These are phyloP conservation scores for Tetragonula clypearis DNA, from an alignment of 1,140 invertebrate genomes.

Conservation along the genomic window DNA sequence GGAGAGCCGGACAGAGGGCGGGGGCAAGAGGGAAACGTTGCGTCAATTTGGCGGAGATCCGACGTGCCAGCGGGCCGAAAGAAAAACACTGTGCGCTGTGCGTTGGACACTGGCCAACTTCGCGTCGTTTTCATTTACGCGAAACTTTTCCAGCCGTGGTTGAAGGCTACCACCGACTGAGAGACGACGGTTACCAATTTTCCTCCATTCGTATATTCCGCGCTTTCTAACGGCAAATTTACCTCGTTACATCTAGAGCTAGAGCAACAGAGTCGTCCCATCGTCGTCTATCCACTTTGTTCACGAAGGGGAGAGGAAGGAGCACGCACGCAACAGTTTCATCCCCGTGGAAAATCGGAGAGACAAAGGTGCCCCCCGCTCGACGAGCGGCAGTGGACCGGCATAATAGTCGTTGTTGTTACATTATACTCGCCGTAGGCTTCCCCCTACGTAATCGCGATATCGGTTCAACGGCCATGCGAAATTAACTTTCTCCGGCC, in stretches of 20 bases:
- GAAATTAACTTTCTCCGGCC: slow-evolving; percentile 78
- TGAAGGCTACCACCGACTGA: not conserved
- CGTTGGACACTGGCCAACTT: slow-evolving; percentile 35
- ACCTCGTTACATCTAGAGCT: not conserved
- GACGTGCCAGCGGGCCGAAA: slow-evolving; percentile 22
- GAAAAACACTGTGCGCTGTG: slow-evolving; percentile 7
- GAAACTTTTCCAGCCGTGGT: slow-evolving; percentile 28
- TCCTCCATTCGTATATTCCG: not conserved
- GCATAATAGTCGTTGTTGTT: slow-evolving; percentile 54
- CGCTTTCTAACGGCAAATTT: slow-evolving; percentile 22
- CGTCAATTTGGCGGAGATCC: slow-evolving; percentile 41
- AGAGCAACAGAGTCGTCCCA: too few species aligned
- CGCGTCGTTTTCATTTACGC: slow-evolving; percentile 45
- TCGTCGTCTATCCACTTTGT: not conserved
- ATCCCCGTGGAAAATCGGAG: slow-evolving; percentile 25
- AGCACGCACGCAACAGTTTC: not conserved
- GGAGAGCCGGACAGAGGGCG: not conserved
- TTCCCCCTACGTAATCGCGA: slow-evolving; percentile 71
- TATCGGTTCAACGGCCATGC: slow-evolving; percentile 79
- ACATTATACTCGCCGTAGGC: slow-evolving; percentile 47
- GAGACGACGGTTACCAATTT: too few species aligned
- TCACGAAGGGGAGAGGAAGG: not conserved
- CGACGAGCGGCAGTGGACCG: slow-evolving; percentile 34
- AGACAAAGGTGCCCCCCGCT: slow-evolving; percentile 22
- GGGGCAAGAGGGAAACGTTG: slow-evolving; percentile 30